Evolutionary conservation across 2,888 invertebrate genomes (phyloP).

Genomic region (Neoascia interrupta): DNA sequence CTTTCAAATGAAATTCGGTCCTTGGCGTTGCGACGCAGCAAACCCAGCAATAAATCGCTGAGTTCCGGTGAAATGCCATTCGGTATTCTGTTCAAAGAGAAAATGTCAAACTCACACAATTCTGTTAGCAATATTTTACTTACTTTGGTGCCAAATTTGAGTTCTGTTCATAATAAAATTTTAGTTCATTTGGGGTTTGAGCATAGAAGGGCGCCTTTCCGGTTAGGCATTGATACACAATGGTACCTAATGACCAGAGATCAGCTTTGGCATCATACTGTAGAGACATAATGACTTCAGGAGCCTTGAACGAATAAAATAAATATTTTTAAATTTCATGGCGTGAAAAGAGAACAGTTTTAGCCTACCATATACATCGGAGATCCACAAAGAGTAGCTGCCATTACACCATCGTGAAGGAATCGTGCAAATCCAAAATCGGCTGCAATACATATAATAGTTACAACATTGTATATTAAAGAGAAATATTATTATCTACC

Average conservation of each 20-base stretch:
- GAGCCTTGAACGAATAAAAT: conserved; percentile 83
- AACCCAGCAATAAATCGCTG: conserved; percentile 90
- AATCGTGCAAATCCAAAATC: conserved; percentile 99
- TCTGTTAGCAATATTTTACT: too few relatives aligned
- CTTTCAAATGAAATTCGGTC: conserved; percentile 98
- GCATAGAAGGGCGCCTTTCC: conserved; percentile 99
- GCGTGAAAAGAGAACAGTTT: background rate
- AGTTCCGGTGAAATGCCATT: conserved; percentile 94
- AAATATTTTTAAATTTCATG: background rate
- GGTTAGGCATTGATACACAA: conserved; percentile 98
- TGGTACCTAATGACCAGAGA: conserved; percentile 99
- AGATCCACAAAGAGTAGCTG: conserved; percentile 98
- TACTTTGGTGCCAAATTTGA: conserved; percentile 93
- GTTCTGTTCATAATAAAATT: conserved; percentile 98
- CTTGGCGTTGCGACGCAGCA: conserved; percentile 94
- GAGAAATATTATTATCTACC: conserved; percentile 83
- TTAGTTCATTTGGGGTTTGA: conserved; percentile 97
- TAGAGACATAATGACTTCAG: conserved; percentile 99
- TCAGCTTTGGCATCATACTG: conserved; percentile 99
- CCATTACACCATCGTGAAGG: conserved; percentile 99
- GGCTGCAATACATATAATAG: conserved; percentile 86
- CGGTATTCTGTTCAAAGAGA: conserved; percentile 87
- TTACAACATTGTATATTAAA: background rate
- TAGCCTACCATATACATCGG: conserved; percentile 98
- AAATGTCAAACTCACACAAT: too few relatives aligned